Conservation (phyloP, 2,113 vertebrate genomes). For the Phyllopteryx taeniolatus region DNA sequence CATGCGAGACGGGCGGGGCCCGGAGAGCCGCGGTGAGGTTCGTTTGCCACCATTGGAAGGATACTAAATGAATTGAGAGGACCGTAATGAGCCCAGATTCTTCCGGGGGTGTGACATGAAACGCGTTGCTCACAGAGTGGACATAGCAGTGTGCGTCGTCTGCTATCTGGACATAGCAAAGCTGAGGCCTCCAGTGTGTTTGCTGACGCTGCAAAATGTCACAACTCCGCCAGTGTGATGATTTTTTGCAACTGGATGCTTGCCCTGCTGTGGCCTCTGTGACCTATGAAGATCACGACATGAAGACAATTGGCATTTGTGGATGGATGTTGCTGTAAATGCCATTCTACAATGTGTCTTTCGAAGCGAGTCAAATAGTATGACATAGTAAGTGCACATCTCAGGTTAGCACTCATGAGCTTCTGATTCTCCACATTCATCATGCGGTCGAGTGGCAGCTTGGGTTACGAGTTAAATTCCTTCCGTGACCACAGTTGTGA, state of each 20-base stretch:
- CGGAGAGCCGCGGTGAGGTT: constrained; percentile 10
- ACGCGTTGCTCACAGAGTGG: constrained; percentile 68
- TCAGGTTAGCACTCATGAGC: too few relatives aligned
- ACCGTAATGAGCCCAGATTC: constrained; percentile 59
- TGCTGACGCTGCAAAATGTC: constrained; percentile 31
- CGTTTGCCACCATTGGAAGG: constrained; percentile 54
- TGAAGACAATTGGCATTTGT: neutral
- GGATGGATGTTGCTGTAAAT: neutral
- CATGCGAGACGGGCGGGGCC: constrained; percentile 1
- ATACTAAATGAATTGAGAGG: constrained; percentile 56
- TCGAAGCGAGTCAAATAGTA: too few relatives aligned
- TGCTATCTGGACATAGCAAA: constrained; percentile 48
- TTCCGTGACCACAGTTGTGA: too few relatives aligned
- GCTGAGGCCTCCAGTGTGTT: constrained; percentile 21
- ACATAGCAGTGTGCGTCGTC: constrained; percentile 36
- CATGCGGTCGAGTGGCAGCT: too few relatives aligned
- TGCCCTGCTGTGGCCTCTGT: neutral
- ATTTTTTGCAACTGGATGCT: constrained; percentile 19
- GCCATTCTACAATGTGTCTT: too few relatives aligned
- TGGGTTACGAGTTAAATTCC: too few relatives aligned
- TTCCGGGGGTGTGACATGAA: constrained; percentile 63
- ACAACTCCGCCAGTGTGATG: neutral
- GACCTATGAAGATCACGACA: neutral
- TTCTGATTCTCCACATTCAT: too few relatives aligned
- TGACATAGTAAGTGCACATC: too few relatives aligned